Evolutionary conservation across 2,797 vertebrate species (phyloP).

Genomic region (Epinephelus malabaricus): DNA sequence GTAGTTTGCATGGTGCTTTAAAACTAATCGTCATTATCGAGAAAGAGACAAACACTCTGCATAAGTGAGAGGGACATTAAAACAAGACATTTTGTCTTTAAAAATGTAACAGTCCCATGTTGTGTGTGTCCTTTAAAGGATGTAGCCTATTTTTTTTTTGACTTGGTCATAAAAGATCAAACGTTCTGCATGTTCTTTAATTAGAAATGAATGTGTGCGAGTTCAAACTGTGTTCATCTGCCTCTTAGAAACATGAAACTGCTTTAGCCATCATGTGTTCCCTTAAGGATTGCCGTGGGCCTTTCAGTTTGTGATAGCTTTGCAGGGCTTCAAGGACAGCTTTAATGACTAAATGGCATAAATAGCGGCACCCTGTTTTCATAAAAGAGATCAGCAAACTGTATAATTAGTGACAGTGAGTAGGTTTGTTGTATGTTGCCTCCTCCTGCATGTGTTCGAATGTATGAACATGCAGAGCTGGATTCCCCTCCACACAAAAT

Average conservation of each 20-base stretch:
- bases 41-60: conserved; percentile 25
- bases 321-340: conserved; percentile 22
- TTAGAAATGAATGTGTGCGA: conserved; percentile 1
- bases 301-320: conserved; percentile 13
- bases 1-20: conserved; percentile 38
- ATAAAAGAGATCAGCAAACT: conserved; percentile 14
- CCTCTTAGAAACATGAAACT: conserved; percentile 17
- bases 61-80: conserved; percentile 20
- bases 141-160: background rate
- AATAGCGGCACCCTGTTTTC: conserved; percentile 13
- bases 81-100: conserved; percentile 15
- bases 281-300: conserved; percentile 9
- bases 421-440: background rate
- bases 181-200: background rate
- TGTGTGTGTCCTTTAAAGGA: background rate
- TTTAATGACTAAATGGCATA: conserved; percentile 15
- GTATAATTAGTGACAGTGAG: conserved; percentile 2
- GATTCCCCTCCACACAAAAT: too few species aligned
- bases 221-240: conserved; percentile 19
- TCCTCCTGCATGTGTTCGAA: background rate
- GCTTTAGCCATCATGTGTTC: background rate
- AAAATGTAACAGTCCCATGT: background rate
- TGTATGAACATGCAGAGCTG: background rate
- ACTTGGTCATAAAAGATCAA: conserved; percentile 15
- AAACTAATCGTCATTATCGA: conserved; percentile 44